Base-by-base conservation (phyloP, 2,113 vertebrate species). In the Varanus salvator region DNA sequence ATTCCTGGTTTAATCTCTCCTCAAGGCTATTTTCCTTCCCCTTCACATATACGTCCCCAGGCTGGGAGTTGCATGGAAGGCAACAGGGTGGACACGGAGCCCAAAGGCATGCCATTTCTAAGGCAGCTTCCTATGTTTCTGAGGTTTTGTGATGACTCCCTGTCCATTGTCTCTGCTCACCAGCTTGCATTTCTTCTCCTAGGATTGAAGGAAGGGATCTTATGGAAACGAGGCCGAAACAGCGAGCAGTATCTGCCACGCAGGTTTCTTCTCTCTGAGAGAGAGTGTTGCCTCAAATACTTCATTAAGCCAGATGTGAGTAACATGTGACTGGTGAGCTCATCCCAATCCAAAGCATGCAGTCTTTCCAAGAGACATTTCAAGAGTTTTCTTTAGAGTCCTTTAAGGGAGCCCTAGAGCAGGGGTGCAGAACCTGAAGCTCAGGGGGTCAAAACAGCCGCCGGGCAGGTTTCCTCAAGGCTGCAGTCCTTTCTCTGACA, bases 171-270 rank as follows among this genome's bases (percentile, higher is more conserved):
- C 0, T 19, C 66, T 83, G n/a, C 78, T 92, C 57, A 83, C 77
- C 57, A 90, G 48, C 14, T 89, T 92, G 12, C 5, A 44, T 92
- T 94, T 94, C 80, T 93, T 29, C 48, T 95, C 68, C 64, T 96
- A 99, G 98, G 96, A 48, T 84, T 90, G 27, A 97, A 96, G 92
- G 98, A 98, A 27, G 98, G 98, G 69, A 89, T 97, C 92, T 95
- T 99, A 82, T 98, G 98, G 98, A 99, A 99, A 93, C 96, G 97
- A 89, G 98, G 98, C 74, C 96, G 98, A 95, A 98, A 99, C 96
- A 98, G 97, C 0, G 98, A 98, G 21, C 98, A 98, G 96, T 99
- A 98, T 92, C 91, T 98, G 82, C 97, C 90, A 93, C 97, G 98
- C 88, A 97, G 98, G 92, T 99, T 99, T 82, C 95, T 99, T 84